Conservation (phyloP, 2,113 vertebrate genomes). For the Aramus guarauna region DNA sequence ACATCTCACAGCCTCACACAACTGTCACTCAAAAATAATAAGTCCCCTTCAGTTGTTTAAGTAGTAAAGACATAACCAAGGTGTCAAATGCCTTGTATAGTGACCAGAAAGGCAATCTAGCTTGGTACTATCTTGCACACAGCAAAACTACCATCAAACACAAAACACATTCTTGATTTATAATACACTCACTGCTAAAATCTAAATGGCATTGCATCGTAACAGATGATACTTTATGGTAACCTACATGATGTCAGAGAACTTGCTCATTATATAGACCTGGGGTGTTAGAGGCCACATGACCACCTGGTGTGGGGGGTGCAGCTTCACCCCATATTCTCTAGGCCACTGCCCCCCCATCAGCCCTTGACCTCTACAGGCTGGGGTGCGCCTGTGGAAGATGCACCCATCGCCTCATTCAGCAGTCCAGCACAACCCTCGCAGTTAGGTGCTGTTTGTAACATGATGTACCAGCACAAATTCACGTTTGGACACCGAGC, state of each 20-base stretch:
- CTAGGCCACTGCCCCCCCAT: neutral
- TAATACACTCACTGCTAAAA: neutral
- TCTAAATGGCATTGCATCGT: neutral
- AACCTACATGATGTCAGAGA: neutral
- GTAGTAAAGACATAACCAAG: neutral
- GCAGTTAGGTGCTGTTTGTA: neutral
- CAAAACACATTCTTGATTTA: neutral
- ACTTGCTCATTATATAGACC: neutral
- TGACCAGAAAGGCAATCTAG: neutral
- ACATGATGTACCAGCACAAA: fast-evolving
- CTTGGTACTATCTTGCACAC: neutral
- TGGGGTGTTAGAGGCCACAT: neutral
- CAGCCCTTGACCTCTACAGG: neutral
- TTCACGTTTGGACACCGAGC: neutral
- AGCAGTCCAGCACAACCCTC: neutral
- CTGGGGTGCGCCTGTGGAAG: too few species aligned
- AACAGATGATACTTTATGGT: neutral
- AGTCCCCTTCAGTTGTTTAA: neutral
- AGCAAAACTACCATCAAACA: neutral
- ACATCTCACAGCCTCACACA: neutral
- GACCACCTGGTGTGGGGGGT: fast-evolving
- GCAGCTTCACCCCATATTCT: neutral
- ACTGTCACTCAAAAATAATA: neutral
- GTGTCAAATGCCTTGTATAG: too few species aligned
- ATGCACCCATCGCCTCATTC: fast-evolving